These are phyloP conservation scores for Gobio gobio DNA, from an alignment of 2,113 vertebrate genomes.

Conservation along the genomic window DNA sequence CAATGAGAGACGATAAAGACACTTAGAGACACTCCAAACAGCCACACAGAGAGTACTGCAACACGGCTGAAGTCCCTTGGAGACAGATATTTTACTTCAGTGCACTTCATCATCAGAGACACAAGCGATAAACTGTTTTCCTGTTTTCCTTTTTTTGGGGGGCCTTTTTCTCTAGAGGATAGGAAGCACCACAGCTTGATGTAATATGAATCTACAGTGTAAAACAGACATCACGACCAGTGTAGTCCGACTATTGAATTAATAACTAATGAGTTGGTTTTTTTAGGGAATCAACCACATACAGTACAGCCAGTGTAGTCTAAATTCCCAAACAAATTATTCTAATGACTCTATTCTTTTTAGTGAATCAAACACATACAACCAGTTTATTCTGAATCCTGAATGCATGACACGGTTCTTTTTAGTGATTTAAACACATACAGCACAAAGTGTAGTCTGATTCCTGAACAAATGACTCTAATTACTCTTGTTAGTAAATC, in stretches of 20 bases:
- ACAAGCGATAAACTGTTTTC: neutral
- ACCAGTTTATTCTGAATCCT: neutral
- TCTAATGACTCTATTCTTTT: neutral
- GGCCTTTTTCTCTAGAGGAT: too few relatives aligned
- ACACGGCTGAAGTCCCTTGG: neutral
- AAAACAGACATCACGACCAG: neutral
- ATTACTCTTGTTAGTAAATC: neutral
- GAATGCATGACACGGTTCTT: neutral
- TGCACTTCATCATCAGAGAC: conserved; percentile 22
- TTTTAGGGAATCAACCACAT: neutral
- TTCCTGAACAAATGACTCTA: neutral
- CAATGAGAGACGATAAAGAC: conserved; percentile 1
- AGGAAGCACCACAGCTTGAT: neutral
- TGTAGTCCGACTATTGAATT: neutral
- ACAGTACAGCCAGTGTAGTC: neutral
- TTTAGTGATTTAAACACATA: neutral
- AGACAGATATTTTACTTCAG: neutral
- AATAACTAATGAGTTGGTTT: too few relatives aligned
- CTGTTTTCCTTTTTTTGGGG: neutral
- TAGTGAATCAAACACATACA: neutral
- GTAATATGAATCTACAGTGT: neutral
- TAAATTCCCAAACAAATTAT: neutral
- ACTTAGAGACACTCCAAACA: conserved; percentile 5
- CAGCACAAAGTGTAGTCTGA: neutral
- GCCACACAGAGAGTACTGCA: neutral